Percentiles rank a stretch among this genome's conserved stretches.
These are phyloP conservation scores for Cerastoderma edule DNA, from an alignment of 2,888 invertebrate genomes.

Conservation along the genomic window DNA sequence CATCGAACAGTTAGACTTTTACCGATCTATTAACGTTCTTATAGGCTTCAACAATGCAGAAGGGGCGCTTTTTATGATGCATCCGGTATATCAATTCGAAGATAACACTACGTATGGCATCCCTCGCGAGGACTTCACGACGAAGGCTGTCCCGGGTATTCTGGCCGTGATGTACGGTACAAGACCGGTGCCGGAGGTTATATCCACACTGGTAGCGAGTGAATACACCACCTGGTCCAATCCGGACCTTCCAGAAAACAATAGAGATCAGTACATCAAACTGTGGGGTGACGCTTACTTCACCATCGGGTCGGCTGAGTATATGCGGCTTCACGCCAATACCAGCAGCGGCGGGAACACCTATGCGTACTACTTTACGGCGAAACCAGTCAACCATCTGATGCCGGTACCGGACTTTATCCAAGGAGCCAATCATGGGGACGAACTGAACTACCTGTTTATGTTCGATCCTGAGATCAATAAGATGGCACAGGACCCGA, in stretches of 20 bases:
- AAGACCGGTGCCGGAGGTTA: no score
- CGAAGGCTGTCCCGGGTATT: not conserved
- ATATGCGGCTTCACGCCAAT: conserved; percentile 15
- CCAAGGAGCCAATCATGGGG: conserved; percentile 38
- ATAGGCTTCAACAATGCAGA: conserved; percentile 34
- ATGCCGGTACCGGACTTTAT: conserved; percentile 18
- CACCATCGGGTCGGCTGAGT: conserved; percentile 20
- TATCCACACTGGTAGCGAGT: not conserved
- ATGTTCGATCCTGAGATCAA: conserved; percentile 1
- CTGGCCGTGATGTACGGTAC: not conserved
- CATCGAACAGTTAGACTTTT: conserved; percentile 34
- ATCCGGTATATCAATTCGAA: not conserved
- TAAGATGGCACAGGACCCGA: not conserved
- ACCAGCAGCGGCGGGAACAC: not conserved
- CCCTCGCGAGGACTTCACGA: not conserved
- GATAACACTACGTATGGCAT: not conserved
- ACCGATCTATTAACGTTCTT: conserved; percentile 27
- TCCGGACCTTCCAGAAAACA: conserved; percentile 7
- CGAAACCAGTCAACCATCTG: conserved; percentile 3
- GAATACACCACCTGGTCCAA: conserved; percentile 38
- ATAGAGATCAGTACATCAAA: conserved; percentile 15
- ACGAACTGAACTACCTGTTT: conserved; percentile 25
- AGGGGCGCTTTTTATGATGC: not conserved
- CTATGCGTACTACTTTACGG: conserved; percentile 26
- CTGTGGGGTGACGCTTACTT: conserved; percentile 25